A percentile compares a stretch with the other conserved stretches of the same genome.
Evolutionary conservation across 1,140 invertebrate species (phyloP).

Genomic region (Bombus waltoni): DNA sequence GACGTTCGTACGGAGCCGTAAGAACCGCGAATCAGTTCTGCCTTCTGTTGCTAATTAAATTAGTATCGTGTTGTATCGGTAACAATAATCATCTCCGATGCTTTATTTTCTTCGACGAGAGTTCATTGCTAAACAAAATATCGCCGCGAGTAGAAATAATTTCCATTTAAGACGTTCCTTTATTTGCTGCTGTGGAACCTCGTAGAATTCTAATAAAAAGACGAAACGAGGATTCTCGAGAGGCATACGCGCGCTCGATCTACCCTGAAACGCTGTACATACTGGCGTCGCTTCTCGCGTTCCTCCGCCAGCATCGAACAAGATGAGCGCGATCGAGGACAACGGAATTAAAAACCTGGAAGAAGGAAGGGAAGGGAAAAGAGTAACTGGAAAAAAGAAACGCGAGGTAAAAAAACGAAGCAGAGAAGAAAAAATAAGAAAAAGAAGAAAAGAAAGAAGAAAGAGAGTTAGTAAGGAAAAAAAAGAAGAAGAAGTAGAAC

Average conservation of each 20-base stretch:
- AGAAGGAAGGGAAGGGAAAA: neutral
- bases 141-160: neutral
- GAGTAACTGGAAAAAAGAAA: neutral
- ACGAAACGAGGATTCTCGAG: neutral
- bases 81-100: neutral
- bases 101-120: neutral
- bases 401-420: too few relatives aligned
- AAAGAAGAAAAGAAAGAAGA: neutral
- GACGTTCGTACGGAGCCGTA: neutral
- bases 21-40: neutral
- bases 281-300: neutral
- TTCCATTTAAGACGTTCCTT: neutral
- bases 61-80: too few relatives aligned
- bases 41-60: neutral
- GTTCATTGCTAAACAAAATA: slow-evolving; percentile 1
- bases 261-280: neutral
- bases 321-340: too few relatives aligned
- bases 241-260: neutral
- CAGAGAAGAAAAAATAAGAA: neutral
- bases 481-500: neutral
- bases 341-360: neutral
- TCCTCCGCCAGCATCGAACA: neutral
- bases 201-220: neutral
- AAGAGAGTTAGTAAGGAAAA: neutral
- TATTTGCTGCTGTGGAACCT: neutral